Evolutionary conservation across 2,888 invertebrate species (phyloP).

Genomic region (Erebia aethiops): DNA sequence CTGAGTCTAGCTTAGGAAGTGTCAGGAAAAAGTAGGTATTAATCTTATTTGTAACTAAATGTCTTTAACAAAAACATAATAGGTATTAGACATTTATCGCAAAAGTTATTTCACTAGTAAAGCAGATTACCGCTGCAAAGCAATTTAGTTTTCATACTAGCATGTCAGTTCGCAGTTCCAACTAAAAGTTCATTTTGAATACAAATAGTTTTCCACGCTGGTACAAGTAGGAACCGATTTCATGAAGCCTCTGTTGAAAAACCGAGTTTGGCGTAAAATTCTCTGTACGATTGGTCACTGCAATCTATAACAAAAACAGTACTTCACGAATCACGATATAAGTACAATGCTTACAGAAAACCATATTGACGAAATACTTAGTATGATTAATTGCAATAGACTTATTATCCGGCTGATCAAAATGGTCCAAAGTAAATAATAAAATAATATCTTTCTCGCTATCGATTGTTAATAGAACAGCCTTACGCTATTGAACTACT

Average conservation of each 20-base stretch:
- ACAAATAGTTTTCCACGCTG: constrained; percentile 52
- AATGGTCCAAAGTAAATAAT: no score
- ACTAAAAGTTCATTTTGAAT: constrained; percentile 44
- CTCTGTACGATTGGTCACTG: not conserved
- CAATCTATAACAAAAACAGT: constrained; percentile 2
- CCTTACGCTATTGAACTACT: no score
- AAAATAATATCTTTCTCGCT: no score
- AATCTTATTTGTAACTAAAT: no score
- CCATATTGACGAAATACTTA: not conserved
- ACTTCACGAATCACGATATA: not conserved
- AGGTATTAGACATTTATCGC: constrained; percentile 3
- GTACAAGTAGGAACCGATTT: constrained; percentile 50
- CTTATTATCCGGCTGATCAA: no score
- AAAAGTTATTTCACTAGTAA: constrained; percentile 18
- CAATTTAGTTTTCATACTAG: constrained; percentile 27
- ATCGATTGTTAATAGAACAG: no score
- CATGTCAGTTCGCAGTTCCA: constrained; percentile 32
- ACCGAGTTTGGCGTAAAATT: constrained; percentile 37
- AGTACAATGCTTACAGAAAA: not conserved
- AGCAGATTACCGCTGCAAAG: constrained; percentile 17
- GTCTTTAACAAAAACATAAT: no score
- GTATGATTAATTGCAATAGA: no score
- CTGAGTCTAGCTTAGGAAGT: no score
- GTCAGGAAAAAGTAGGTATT: no score
- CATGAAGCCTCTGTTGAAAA: constrained; percentile 47